phyloP scores from a whole-genome alignment of 2,888 invertebrate genomes.

The Tenodera sinensis region DNA sequence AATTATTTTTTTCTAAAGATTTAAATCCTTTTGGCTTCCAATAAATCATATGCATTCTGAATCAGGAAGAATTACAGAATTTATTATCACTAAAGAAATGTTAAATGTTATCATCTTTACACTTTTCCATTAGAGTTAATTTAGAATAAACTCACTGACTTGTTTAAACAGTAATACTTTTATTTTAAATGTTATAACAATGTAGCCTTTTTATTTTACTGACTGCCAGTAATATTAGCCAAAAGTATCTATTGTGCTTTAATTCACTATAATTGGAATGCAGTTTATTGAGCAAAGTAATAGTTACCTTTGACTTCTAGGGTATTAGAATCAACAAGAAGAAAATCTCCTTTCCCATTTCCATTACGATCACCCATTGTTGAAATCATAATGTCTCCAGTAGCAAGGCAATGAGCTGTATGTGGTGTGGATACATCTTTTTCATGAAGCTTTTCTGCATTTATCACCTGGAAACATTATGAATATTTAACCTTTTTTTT shows the following conservation, averaged over 20 bases:
- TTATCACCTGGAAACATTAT: slow-evolving; percentile 60
- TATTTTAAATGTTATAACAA: too few relatives aligned
- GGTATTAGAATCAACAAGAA: slow-evolving; percentile 78
- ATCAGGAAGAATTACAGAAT: too few relatives aligned
- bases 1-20: too few relatives aligned
- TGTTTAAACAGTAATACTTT: too few relatives aligned
- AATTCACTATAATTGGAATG: neutral
- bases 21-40: too few relatives aligned
- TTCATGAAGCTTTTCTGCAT: slow-evolving; percentile 71
- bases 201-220: too few relatives aligned
- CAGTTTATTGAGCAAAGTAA: neutral
- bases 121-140: too few relatives aligned
- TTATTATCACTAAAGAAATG: too few relatives aligned
- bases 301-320: slow-evolving; percentile 66
- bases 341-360: slow-evolving; percentile 80
- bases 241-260: neutral
- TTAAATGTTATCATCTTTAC: too few relatives aligned
- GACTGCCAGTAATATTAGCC: too few relatives aligned
- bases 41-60: too few relatives aligned
- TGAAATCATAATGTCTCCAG: slow-evolving; percentile 93
- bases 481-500: neutral
- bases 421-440: slow-evolving; percentile 83
- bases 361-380: slow-evolving; percentile 87
- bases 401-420: slow-evolving; percentile 89
- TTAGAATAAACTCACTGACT: too few relatives aligned